Evolutionary conservation across 2,888 invertebrate genomes (phyloP).

Genomic region (Stenurella melanura): DNA sequence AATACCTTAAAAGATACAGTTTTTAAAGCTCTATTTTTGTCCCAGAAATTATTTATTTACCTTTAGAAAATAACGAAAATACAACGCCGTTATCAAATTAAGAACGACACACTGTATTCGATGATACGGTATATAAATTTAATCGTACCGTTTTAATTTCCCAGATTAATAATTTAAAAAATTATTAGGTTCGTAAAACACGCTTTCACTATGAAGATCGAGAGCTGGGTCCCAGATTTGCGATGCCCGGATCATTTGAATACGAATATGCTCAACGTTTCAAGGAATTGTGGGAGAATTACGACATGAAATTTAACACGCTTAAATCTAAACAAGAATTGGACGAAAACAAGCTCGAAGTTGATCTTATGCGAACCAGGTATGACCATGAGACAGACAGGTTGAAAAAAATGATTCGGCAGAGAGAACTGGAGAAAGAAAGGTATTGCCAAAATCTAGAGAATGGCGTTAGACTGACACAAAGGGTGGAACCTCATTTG

Average conservation of each 20-base stretch:
- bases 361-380: slow-evolving; percentile 39
- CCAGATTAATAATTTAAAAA: background rate
- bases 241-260: slow-evolving; percentile 90
- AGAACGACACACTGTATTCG: too few relatives aligned
- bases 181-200: slow-evolving; percentile 77
- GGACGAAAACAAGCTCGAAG: slow-evolving; percentile 41
- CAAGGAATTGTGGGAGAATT: slow-evolving; percentile 39
- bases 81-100: too few relatives aligned
- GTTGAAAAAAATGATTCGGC: slow-evolving; percentile 45
- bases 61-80: too few relatives aligned
- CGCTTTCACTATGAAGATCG: slow-evolving; percentile 87
- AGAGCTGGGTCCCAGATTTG: slow-evolving; percentile 91
- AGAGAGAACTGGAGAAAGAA: slow-evolving; percentile 45
- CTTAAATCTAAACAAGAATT: slow-evolving; percentile 39
- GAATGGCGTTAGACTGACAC: slow-evolving; percentile 2
- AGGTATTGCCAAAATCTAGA: slow-evolving; percentile 40
- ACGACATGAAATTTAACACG: slow-evolving; percentile 30
- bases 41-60: too few relatives aligned
- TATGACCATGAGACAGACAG: slow-evolving; percentile 48
- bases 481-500: slow-evolving; percentile 15
- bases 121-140: too few relatives aligned
- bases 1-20: too few relatives aligned
- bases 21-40: too few relatives aligned
- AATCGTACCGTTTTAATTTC: too few relatives aligned
- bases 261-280: slow-evolving; percentile 86